Conservation (phyloP, 2,888 invertebrate species). For the Parnassius smintheus region DNA sequence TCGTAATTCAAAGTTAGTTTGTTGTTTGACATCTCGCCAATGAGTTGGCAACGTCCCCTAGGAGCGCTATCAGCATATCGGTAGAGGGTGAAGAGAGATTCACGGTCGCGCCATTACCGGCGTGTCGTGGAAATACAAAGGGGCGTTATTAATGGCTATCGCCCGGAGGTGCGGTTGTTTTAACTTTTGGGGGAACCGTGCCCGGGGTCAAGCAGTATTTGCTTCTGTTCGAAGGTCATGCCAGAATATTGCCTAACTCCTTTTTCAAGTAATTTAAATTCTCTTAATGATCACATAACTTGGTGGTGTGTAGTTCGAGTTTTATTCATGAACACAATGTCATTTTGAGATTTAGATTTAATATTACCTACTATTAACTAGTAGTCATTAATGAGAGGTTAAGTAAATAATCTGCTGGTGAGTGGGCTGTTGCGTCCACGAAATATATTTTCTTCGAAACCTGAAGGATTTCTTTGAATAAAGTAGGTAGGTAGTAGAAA, state of each 20-base stretch:
- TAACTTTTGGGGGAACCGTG: conserved; percentile 3
- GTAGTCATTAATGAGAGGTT: too few species aligned
- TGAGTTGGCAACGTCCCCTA: conserved; percentile 28
- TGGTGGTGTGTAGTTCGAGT: too few species aligned
- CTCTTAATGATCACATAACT: too few species aligned
- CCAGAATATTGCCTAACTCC: conserved; percentile 3
- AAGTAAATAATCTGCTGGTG: too few species aligned
- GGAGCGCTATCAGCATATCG: conserved; percentile 19
- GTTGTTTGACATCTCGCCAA: conserved; percentile 37
- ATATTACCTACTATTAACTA: too few species aligned
- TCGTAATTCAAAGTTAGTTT: conserved; percentile 14
- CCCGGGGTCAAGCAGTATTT: conserved; percentile 17
- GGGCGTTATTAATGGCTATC: conserved; percentile 37
- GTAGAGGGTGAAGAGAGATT: conserved; percentile 27
- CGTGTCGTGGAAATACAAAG: conserved; percentile 33
- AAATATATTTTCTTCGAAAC: too few species aligned
- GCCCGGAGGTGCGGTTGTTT: conserved; percentile 27
- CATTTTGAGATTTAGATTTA: too few species aligned
- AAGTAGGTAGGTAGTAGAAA: too few species aligned
- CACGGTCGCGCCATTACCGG: conserved; percentile 34
- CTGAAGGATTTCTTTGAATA: too few species aligned
- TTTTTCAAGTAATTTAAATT: too few species aligned
- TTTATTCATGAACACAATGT: too few species aligned
- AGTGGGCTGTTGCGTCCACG: too few species aligned
- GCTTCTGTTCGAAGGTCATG: conserved; percentile 22